phyloP scores from a whole-genome alignment of 2,113 vertebrate species.

The Verasper variegatus region DNA sequence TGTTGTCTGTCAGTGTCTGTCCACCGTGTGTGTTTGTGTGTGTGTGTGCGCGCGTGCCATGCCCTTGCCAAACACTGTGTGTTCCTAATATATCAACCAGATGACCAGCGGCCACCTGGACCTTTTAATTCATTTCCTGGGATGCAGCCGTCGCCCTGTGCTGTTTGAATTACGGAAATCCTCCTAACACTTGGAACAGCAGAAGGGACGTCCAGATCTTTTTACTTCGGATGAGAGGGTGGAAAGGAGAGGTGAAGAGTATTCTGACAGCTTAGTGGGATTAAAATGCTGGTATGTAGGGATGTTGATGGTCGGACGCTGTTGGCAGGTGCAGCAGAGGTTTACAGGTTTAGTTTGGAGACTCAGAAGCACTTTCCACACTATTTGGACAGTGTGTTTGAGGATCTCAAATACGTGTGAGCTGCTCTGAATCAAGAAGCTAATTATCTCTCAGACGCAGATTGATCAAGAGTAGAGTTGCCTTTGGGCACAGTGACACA shows the following conservation, averaged over 20 bases:
- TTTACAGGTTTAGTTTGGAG: too few relatives aligned
- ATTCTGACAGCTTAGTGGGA: conserved; percentile 62
- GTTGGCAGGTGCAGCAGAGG: too few relatives aligned
- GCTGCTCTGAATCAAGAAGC: too few relatives aligned
- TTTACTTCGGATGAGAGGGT: conserved; percentile 28
- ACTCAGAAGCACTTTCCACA: too few relatives aligned
- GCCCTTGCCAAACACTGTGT: conserved; percentile 39
- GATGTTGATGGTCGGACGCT: too few relatives aligned
- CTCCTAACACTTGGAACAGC: conserved; percentile 52
- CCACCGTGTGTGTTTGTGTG: conserved; percentile 42
- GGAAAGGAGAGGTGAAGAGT: conserved; percentile 52
- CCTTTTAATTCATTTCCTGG: conserved; percentile 68
- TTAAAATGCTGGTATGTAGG: conserved; percentile 31
- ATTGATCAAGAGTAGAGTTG: too few relatives aligned
- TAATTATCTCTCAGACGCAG: too few relatives aligned
- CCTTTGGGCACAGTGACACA: too few relatives aligned
- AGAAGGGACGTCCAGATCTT: conserved; percentile 34
- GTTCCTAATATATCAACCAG: conserved; percentile 53
- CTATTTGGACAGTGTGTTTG: too few relatives aligned
- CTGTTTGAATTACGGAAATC: conserved; percentile 61
- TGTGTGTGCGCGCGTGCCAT: not conserved
- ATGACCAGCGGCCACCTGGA: conserved; percentile 64
- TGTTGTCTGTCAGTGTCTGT: conserved; percentile 50
- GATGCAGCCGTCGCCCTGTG: conserved; percentile 17
- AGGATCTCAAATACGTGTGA: too few relatives aligned